Conservation (phyloP, 2,113 vertebrate species). For the Calidris pugnax region DNA sequence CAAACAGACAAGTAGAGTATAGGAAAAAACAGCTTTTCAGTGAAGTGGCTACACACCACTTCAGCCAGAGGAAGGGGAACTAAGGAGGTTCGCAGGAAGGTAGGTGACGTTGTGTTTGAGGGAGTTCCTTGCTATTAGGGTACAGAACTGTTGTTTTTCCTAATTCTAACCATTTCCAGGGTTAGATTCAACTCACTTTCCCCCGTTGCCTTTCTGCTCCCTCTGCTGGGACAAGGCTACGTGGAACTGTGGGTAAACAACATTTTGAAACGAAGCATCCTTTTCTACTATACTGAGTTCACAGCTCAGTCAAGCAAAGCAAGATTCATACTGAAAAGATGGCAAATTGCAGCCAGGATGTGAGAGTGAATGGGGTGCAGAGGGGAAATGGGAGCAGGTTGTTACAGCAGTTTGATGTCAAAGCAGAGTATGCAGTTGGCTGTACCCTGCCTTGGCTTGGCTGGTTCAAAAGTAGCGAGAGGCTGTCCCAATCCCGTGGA, state of each 20-base stretch:
- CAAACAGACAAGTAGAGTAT: not conserved
- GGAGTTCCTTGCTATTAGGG: not conserved
- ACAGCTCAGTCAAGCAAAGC: not conserved
- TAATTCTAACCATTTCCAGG: not conserved
- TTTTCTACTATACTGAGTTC: not conserved
- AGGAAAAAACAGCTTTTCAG: not conserved
- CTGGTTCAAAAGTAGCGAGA: not conserved
- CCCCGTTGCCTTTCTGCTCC: not conserved
- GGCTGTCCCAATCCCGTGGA: not conserved
- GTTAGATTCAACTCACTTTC: not conserved
- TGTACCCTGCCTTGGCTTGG: not conserved
- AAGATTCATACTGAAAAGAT: not conserved
- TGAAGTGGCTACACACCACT: not conserved
- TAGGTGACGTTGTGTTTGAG: not conserved
- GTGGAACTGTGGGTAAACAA: not conserved
- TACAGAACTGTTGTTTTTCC: not conserved
- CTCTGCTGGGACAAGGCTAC: not conserved
- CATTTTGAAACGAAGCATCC: not conserved
- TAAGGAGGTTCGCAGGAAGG: not conserved
- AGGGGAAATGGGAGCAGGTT: not conserved
- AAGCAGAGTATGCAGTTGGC: not conserved
- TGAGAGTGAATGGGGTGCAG: rapidly evolving
- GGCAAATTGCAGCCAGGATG: not conserved
- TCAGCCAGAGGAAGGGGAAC: not conserved
- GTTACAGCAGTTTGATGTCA: not conserved